Evolutionary conservation across 2,888 invertebrate species (phyloP).

Genomic region (Eristalinus aeneus): DNA sequence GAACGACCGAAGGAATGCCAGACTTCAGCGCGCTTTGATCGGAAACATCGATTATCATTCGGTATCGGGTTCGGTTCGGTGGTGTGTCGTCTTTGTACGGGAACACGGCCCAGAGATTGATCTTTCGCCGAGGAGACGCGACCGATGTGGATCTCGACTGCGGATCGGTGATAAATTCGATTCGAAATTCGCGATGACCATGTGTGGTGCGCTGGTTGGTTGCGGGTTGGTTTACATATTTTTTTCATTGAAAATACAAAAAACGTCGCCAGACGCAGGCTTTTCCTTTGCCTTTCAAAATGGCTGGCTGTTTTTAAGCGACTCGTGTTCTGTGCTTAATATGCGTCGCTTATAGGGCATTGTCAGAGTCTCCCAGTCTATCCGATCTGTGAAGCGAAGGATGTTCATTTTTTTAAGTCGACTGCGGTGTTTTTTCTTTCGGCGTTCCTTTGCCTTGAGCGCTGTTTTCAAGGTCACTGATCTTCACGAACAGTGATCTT

Average conservation of each 20-base stretch:
- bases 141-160: background rate
- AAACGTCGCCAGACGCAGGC: too few relatives aligned
- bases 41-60: background rate
- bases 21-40: background rate
- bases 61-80: background rate
- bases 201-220: background rate
- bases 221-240: background rate
- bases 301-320: too few relatives aligned
- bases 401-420: too few relatives aligned
- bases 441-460: too few relatives aligned
- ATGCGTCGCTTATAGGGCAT: too few relatives aligned
- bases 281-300: too few relatives aligned
- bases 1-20: background rate
- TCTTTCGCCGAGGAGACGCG: background rate
- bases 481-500: too few relatives aligned
- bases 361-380: too few relatives aligned
- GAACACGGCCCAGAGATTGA: background rate
- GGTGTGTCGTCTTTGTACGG: background rate
- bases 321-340: too few relatives aligned
- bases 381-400: too few relatives aligned
- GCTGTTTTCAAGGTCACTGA: too few relatives aligned
- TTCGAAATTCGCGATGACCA: background rate
- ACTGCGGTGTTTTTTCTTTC: too few relatives aligned
- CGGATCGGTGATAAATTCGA: background rate
- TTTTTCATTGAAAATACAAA: background rate